phyloP scores from a whole-genome alignment of 2,797 vertebrate species.

The Enteromius viviparus region DNA sequence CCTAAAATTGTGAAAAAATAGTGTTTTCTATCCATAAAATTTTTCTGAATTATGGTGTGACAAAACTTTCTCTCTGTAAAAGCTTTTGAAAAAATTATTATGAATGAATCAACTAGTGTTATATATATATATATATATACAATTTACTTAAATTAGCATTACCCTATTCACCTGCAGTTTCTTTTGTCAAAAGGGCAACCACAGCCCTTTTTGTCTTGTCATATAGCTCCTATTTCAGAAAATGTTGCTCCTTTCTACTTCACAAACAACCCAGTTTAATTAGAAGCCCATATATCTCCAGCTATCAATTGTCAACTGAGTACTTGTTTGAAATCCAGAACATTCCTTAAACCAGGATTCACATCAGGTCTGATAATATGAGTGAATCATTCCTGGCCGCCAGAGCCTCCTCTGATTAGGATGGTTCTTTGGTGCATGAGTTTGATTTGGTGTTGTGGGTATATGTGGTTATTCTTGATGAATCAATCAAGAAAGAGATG shows the following conservation, averaged over 20 bases:
- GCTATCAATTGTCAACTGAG: neutral
- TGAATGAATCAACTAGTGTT: too few relatives aligned
- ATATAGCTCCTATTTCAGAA: neutral
- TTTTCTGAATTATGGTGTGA: too few relatives aligned
- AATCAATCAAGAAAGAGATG: conserved; percentile 4
- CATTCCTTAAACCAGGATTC: conserved; percentile 1
- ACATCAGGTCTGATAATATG: neutral
- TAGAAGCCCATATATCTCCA: neutral
- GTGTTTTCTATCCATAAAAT: too few relatives aligned
- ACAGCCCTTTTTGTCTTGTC: neutral
- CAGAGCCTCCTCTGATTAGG: conserved; percentile 14
- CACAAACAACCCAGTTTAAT: too few relatives aligned
- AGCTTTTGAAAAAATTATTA: too few relatives aligned
- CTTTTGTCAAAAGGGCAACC: neutral
- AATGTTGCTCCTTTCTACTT: neutral
- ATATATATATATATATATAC: too few relatives aligned
- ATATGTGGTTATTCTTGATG: conserved; percentile 17
- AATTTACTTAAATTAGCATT: too few relatives aligned
- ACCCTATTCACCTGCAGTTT: neutral
- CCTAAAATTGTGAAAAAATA: too few relatives aligned
- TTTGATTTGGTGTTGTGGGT: conserved; percentile 10
- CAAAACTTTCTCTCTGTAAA: too few relatives aligned
- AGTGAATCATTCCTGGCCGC: neutral
- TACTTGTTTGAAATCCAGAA: conserved; percentile 19
- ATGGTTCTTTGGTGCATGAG: neutral